Conservation (phyloP, 2,888 invertebrate species). For the Sinodicranocentrus sp. region DNA sequence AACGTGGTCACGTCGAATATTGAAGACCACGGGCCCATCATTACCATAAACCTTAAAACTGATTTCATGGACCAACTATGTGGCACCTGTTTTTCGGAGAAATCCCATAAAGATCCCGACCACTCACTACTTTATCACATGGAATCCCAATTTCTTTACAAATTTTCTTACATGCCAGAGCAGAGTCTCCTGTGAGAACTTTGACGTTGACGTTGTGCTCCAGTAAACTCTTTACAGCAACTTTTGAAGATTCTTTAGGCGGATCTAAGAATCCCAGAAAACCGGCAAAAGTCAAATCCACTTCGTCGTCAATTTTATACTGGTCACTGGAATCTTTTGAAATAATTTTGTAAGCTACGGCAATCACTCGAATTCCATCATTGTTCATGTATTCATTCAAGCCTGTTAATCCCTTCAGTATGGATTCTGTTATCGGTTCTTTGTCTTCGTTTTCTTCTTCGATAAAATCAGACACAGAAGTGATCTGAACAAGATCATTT, state of each 20-base stretch:
- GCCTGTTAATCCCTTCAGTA: not conserved
- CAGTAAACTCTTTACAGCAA: constrained; percentile 46
- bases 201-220: constrained; percentile 58
- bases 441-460: too few species aligned
- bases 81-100: too few species aligned
- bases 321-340: not conserved
- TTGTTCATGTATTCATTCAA: constrained; percentile 46
- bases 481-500: not conserved
- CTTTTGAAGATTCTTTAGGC: constrained; percentile 49
- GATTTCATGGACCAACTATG: constrained; percentile 69
- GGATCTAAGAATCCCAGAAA: constrained; percentile 64
- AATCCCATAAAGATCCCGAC: too few species aligned
- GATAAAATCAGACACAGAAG: constrained; percentile 16
- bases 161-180: constrained; percentile 60
- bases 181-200: constrained; percentile 67
- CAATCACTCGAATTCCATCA: constrained; percentile 62
- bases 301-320: constrained; percentile 40
- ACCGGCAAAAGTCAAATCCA: constrained; percentile 58
- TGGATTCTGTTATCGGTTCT: constrained; percentile 17
- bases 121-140: constrained; percentile 62
- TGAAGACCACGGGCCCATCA: constrained; percentile 69
- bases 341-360: constrained; percentile 49
- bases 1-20: constrained; percentile 66
- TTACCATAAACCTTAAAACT: constrained; percentile 65
- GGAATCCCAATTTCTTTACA: constrained; percentile 66